Conservation (phyloP, 2,888 invertebrate species). For the Apodemia mormo region DNA sequence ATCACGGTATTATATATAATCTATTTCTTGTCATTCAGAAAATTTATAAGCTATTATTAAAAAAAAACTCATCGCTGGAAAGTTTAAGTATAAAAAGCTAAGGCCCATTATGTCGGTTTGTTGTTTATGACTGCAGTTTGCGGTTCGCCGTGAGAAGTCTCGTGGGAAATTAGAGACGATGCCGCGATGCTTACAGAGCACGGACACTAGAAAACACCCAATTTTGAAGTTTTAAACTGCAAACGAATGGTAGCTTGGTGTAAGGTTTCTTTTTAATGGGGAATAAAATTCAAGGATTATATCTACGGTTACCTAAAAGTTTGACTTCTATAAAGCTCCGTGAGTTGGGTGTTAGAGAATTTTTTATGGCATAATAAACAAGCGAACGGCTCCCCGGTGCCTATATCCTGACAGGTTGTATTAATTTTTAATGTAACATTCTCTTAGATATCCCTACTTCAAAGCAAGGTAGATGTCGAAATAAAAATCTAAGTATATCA, state of each 20-base stretch:
- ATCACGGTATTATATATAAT: no score
- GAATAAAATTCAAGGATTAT: slow-evolving; percentile 34
- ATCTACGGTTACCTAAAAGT: background rate
- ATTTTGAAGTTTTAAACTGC: slow-evolving; percentile 61
- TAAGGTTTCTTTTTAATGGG: slow-evolving; percentile 52
- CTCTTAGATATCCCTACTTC: no score
- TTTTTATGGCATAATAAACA: no score
- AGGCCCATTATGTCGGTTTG: slow-evolving; percentile 12
- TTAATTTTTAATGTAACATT: no score
- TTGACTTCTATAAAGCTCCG: background rate
- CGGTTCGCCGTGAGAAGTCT: slow-evolving; percentile 42
- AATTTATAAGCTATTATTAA: no score
- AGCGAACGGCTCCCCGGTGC: no score
- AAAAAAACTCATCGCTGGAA: background rate
- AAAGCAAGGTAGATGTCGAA: no score
- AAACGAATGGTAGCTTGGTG: slow-evolving; percentile 40
- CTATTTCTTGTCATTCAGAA: no score
- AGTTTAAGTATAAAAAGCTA: background rate
- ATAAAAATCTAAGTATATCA: no score
- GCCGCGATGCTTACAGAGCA: slow-evolving; percentile 39
- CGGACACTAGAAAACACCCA: slow-evolving; percentile 49
- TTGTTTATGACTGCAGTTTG: slow-evolving; percentile 18
- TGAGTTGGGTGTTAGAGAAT: background rate
- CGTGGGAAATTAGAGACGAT: slow-evolving; percentile 58
- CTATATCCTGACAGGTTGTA: no score